A percentile compares a stretch with the other conserved stretches of the same genome.
Conservation (phyloP, 2,797 vertebrate species). For the Neosalanx taihuensis region DNA sequence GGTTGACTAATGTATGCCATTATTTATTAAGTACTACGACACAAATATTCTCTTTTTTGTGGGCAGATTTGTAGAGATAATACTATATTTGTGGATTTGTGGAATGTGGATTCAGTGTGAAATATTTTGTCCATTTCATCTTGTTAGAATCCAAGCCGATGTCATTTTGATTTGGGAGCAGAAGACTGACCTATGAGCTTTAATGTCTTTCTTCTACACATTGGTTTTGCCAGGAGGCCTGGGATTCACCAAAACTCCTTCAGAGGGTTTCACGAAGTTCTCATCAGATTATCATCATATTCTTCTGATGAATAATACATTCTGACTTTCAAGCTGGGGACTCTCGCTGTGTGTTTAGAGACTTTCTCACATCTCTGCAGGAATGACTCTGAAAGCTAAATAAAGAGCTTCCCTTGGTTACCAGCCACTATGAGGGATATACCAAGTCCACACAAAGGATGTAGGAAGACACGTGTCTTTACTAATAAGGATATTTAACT, state of each 20-base stretch:
- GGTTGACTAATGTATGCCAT: not conserved
- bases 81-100: too few species aligned
- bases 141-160: slow-evolving; percentile 1
- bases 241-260: slow-evolving; percentile 44
- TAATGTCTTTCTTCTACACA: slow-evolving; percentile 27
- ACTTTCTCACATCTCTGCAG: slow-evolving; percentile 62
- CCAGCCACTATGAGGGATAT: slow-evolving; percentile 50
- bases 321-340: slow-evolving; percentile 56
- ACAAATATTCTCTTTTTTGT: not conserved
- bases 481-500: slow-evolving; percentile 22
- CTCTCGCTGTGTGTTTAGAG: slow-evolving; percentile 60
- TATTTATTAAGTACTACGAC: not conserved
- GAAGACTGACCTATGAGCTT: slow-evolving; percentile 21
- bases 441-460: slow-evolving; percentile 25
- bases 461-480: slow-evolving; percentile 21
- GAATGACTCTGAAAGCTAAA: slow-evolving; percentile 56
- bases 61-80: too few species aligned
- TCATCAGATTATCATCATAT: slow-evolving; percentile 37
- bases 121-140: not conserved
- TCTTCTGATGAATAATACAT: slow-evolving; percentile 68
- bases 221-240: slow-evolving; percentile 34
- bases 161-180: not conserved
- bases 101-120: not conserved
- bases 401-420: slow-evolving; percentile 53
- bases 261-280: slow-evolving; percentile 35